A percentile compares a stretch with the other conserved stretches of the same genome.
Conservation (phyloP, 2,797 vertebrate species). For the Erpetoichthys calabaricus region DNA sequence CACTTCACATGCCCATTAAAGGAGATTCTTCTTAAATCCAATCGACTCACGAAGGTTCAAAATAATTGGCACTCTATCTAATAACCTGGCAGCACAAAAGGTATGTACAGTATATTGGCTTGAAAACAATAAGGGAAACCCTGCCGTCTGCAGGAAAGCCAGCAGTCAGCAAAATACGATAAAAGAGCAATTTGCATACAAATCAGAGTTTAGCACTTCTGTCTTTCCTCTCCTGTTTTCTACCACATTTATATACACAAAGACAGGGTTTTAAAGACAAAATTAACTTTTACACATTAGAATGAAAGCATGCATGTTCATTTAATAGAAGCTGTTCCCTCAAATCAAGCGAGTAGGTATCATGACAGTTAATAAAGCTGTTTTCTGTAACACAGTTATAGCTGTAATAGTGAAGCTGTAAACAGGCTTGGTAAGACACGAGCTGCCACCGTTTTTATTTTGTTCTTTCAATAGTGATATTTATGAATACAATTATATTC, state of each 20-base stretch:
- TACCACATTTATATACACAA: slow-evolving; percentile 45
- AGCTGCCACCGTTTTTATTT: too few species aligned
- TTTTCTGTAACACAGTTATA: slow-evolving; percentile 46
- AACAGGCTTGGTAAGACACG: slow-evolving; percentile 17
- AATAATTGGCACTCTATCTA: too few species aligned
- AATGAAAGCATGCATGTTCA: slow-evolving; percentile 39
- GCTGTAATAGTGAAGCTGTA: slow-evolving; percentile 39
- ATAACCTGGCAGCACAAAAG: neutral
- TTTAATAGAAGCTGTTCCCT: slow-evolving; percentile 42
- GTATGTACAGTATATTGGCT: neutral
- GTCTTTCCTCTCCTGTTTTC: slow-evolving; percentile 42
- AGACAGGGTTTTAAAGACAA: slow-evolving; percentile 43
- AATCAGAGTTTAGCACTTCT: slow-evolving; percentile 57
- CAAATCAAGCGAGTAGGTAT: slow-evolving; percentile 23
- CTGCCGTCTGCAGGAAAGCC: slow-evolving; percentile 26
- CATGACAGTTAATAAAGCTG: slow-evolving; percentile 47
- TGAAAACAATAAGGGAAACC: slow-evolving; percentile 9
- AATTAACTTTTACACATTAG: slow-evolving; percentile 39
- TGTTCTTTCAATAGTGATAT: too few species aligned
- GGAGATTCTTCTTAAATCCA: too few species aligned
- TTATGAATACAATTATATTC: neutral
- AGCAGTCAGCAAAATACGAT: slow-evolving; percentile 29
- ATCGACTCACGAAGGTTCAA: too few species aligned
- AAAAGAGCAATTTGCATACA: slow-evolving; percentile 63
- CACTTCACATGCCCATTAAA: too few species aligned